phyloP scores from a whole-genome alignment of 2,888 invertebrate genomes.

The Xiphydria camelus region DNA sequence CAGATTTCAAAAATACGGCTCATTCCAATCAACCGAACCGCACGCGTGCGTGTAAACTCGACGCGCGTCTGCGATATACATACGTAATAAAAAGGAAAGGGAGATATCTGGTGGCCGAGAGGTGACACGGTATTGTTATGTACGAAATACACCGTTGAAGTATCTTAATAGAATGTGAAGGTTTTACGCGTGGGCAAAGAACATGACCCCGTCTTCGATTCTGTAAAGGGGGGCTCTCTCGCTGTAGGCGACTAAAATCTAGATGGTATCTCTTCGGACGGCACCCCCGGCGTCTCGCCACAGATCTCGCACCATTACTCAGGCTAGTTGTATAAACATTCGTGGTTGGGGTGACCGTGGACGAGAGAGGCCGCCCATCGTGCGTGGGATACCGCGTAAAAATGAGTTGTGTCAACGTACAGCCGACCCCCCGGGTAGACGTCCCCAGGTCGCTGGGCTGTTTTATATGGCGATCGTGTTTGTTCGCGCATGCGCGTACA shows the following conservation, averaged over 20 bases:
- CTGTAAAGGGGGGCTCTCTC: slow-evolving; percentile 13
- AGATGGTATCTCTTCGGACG: slow-evolving; percentile 35
- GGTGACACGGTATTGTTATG: too few species aligned
- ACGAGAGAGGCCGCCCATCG: slow-evolving; percentile 50
- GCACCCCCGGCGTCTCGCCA: slow-evolving; percentile 36
- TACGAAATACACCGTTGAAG: too few species aligned
- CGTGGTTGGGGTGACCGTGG: slow-evolving; percentile 22
- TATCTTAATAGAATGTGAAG: slow-evolving; percentile 28
- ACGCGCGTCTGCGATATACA: too few species aligned
- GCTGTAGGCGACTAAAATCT: slow-evolving; percentile 38
- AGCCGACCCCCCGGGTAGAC: slow-evolving; percentile 39
- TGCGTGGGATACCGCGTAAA: slow-evolving; percentile 53
- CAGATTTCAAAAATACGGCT: too few species aligned
- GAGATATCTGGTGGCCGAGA: too few species aligned
- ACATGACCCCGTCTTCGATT: slow-evolving; percentile 14
- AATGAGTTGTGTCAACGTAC: slow-evolving; percentile 56
- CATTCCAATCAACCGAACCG: too few species aligned
- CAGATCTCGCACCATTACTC: slow-evolving; percentile 53
- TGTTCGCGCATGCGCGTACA: too few species aligned
- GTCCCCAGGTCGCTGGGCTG: slow-evolving; percentile 48
- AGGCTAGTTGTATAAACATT: slow-evolving; percentile 28
- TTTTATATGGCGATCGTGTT: slow-evolving; percentile 38
- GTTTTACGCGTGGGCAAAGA: slow-evolving; percentile 14
- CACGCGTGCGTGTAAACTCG: too few species aligned
- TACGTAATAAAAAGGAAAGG: too few species aligned